Evolutionary conservation across 2,797 vertebrate genomes (phyloP), one percentile per base, ranked within the genome.

Genomic region (Helicolenus hilgendorfi): DNA sequence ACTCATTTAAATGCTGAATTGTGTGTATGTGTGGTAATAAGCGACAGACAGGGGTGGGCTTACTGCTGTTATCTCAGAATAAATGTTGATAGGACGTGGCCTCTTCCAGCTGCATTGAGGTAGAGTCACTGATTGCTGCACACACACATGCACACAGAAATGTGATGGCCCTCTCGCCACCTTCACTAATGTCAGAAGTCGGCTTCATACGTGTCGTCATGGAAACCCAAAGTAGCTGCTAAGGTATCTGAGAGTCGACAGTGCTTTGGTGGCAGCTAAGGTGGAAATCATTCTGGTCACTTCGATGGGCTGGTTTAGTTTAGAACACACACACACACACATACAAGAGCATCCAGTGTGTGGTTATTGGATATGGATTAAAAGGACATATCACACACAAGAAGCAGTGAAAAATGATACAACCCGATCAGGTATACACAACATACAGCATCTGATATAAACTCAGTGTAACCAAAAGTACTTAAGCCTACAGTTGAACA

Each of bases 191-290:
- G 81, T 90, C 89, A 87, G 83, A 89, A 79, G 74, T 89, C 63
- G 26, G 81, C 87, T 93, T 95, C 85, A 87, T 94, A 76, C 79
- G 75, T 58, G 94, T 95, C 58, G 91, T 88, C 93, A 96, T 96
- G 91, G 97, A 89, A 96, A 96, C 95, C 86, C 53, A 76, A 87
- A 85, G 83, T 83, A 78, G 80, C 87, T 87, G 93, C 89, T 89
- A 81, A 81, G 77, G 83, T 90, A 92, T 89, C 90, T 78, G 85
- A 83, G 78, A 86, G 82, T 87, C 75, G 68, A 90, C 91, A 90
- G 85, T 89, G 89, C 84, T 85, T 92, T 71, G 85, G 85, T 83
- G 80, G 88, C 77, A 68, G 77, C 64, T 71, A 29, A 81, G 75
- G 68, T 79, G 56, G 70, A 83, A 86, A 83, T 93, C 72, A 83